phyloP scores from a whole-genome alignment of 2,113 vertebrate species.

The Zeus faber region DNA sequence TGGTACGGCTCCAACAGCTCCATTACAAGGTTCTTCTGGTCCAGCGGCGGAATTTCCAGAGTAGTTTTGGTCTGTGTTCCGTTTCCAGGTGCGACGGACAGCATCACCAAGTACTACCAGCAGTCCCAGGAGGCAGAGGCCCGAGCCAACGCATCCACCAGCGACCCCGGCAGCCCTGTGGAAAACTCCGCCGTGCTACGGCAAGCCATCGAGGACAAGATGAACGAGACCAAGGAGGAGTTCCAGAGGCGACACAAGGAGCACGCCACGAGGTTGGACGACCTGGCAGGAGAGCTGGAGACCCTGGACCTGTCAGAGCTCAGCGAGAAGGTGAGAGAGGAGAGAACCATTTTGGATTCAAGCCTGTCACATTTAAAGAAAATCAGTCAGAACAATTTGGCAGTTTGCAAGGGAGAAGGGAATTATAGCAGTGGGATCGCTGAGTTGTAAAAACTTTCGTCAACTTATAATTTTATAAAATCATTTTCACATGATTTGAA shows the following conservation, averaged over 20 bases:
- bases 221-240: slow-evolving; percentile 74
- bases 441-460: no score
- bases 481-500: no score
- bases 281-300: slow-evolving; percentile 88
- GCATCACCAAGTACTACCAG: slow-evolving; percentile 87
- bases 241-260: slow-evolving; percentile 83
- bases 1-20: not conserved
- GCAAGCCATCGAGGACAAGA: slow-evolving; percentile 78
- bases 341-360: not conserved
- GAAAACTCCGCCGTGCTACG: slow-evolving; percentile 76
- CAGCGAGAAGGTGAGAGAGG: slow-evolving; percentile 68
- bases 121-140: slow-evolving; percentile 85
- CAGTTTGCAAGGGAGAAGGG: no score
- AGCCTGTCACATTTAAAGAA: not conserved
- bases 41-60: not conserved
- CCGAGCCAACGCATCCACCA: slow-evolving; percentile 83
- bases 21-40: not conserved
- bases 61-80: slow-evolving; percentile 15
- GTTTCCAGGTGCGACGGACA: slow-evolving; percentile 86
- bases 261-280: slow-evolving; percentile 84
- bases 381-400: no score
- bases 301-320: slow-evolving; percentile 84
- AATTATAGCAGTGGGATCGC: no score
- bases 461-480: no score
- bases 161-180: slow-evolving; percentile 66